Evolutionary conservation across 2,797 vertebrate species (phyloP).

Genomic region (Leucoraja ocellata): DNA sequence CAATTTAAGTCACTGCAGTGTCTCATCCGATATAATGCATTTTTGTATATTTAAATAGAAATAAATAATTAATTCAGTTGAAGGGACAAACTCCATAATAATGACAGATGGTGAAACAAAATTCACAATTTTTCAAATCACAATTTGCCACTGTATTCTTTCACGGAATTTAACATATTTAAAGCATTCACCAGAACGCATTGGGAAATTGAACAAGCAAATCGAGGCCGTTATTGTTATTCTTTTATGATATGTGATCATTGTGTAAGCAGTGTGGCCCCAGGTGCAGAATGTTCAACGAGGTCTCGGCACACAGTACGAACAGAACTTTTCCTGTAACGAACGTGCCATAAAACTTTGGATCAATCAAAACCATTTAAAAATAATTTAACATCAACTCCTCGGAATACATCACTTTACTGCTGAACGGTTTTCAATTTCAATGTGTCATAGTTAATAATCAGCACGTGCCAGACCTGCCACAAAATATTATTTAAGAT

Average conservation of each 20-base stretch:
- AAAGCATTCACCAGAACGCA: not conserved
- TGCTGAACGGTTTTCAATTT: conserved; percentile 19
- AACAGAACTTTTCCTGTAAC: not conserved
- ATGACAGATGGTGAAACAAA: conserved; percentile 11
- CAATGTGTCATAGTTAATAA: conserved; percentile 26
- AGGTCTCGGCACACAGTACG: not conserved
- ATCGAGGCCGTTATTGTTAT: not conserved
- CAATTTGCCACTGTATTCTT: not conserved
- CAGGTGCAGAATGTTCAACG: conserved; percentile 2
- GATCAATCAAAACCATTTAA: conserved; percentile 32
- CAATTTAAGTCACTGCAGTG: not conserved
- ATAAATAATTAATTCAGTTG: not conserved
- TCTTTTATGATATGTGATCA: not conserved
- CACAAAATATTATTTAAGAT: conserved; percentile 33
- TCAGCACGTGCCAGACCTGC: conserved; percentile 1
- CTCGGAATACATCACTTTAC: not conserved
- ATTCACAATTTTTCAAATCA: not conserved
- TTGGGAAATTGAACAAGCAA: not conserved
- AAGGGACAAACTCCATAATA: conserved; percentile 8
- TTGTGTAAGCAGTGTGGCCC: not conserved
- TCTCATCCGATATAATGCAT: not conserved
- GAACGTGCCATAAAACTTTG: conserved; percentile 18
- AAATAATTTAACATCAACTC: conserved; percentile 26
- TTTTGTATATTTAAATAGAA: conserved; percentile 18
- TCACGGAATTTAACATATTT: not conserved